Percentiles rank a stretch among this genome's conserved stretches.
These are phyloP conservation scores for Dermatemys mawii DNA, from an alignment of 2,113 vertebrate genomes.

Conservation along the genomic window DNA sequence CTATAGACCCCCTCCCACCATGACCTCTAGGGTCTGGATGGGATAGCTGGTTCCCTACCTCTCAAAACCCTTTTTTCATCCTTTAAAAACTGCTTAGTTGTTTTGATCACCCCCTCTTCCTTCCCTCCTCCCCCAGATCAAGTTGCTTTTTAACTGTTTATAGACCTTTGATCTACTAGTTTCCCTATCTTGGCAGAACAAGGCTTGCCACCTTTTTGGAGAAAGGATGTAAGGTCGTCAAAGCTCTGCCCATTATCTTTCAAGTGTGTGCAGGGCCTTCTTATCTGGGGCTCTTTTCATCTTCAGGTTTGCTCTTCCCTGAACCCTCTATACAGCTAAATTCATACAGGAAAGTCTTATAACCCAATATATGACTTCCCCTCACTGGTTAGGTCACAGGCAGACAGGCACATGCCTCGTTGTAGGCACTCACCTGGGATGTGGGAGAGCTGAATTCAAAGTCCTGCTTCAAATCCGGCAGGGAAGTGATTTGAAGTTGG, in stretches of 20 bases:
- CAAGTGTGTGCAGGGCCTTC: neutral
- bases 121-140: neutral
- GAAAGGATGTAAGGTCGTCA: neutral
- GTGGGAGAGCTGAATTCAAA: neutral
- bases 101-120: neutral
- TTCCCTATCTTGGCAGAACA: neutral
- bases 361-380: neutral
- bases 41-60: neutral
- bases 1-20: neutral
- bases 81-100: neutral
- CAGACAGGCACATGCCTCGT: neutral
- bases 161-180: neutral
- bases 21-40: neutral
- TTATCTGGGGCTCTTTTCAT: neutral
- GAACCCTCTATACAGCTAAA: neutral
- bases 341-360: neutral
- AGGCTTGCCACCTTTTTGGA: neutral
- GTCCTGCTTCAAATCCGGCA: neutral
- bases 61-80: neutral
- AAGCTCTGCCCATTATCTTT: neutral
- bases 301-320: neutral
- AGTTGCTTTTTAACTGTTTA: neutral
- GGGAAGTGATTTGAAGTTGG: neutral
- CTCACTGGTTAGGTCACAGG: accelerated
- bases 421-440: neutral